Conservation (phyloP, 64 coral and sea anemone species). For the Astreopora myriophthalma region DNA sequence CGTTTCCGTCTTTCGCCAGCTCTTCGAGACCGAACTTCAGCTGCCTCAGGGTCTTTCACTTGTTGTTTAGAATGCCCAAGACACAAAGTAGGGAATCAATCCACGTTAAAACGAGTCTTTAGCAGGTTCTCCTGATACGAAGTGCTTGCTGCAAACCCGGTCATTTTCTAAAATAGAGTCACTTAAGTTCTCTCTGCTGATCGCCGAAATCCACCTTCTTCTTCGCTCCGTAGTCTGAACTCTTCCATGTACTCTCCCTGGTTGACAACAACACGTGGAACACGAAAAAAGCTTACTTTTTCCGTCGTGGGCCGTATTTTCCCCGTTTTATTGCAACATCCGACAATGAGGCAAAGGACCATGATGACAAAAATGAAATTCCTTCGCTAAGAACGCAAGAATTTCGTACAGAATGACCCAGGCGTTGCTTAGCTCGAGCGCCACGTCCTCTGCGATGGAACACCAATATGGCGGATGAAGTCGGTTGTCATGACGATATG, state of each 20-base stretch:
- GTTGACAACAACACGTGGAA: conserved; percentile 25
- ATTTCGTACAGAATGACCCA: too few relatives aligned
- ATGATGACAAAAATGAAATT: too few relatives aligned
- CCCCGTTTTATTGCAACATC: conserved; percentile 39
- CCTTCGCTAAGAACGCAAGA: too few relatives aligned
- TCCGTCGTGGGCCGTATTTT: neutral
- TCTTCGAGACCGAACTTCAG: neutral
- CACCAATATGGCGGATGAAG: too few relatives aligned
- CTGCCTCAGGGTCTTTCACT: neutral
- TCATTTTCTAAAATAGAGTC: conserved; percentile 25
- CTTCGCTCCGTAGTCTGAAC: conserved; percentile 34
- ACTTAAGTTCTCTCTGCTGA: conserved; percentile 32
- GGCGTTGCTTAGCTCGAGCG: too few relatives aligned
- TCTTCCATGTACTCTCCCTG: conserved; percentile 19
- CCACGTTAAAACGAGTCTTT: conserved; percentile 51
- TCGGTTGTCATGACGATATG: too few relatives aligned
- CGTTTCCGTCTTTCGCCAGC: conserved; percentile 16
- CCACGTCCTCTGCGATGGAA: too few relatives aligned
- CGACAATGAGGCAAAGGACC: conserved; percentile 50
- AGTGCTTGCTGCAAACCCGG: conserved; percentile 42
- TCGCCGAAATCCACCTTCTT: conserved; percentile 55
- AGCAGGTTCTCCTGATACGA: conserved; percentile 54
- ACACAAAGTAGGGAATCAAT: neutral
- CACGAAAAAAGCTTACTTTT: neutral
- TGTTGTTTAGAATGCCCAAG: conserved; percentile 44